phyloP scores from a whole-genome alignment of 2,797 vertebrate species.

The Alosa sapidissima region DNA sequence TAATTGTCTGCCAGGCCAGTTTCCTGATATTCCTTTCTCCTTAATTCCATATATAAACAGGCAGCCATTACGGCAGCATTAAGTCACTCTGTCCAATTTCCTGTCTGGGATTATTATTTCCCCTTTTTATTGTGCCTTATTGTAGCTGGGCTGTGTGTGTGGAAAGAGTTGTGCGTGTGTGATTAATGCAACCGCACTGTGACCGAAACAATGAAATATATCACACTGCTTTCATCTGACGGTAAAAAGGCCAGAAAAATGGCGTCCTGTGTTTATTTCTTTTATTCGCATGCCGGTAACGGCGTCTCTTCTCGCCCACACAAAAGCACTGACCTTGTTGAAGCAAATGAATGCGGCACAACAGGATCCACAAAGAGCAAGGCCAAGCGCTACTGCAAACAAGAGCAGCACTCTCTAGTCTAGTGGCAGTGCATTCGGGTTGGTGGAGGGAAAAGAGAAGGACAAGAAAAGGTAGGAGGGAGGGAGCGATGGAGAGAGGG shows the following conservation, averaged over 20 bases:
- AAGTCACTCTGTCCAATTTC: conserved; percentile 23
- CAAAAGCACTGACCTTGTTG: not conserved
- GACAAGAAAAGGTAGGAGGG: conserved; percentile 24
- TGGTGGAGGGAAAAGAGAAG: conserved; percentile 17
- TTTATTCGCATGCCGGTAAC: not conserved
- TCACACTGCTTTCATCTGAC: not conserved
- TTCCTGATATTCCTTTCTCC: not conserved
- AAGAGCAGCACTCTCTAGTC: not conserved
- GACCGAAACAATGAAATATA: not conserved
- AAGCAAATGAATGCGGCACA: not conserved
- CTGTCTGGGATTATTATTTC: conserved; percentile 10
- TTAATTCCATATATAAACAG: conserved; percentile 7
- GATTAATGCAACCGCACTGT: not conserved
- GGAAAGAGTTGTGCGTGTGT: not conserved
- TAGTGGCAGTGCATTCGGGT: not conserved
- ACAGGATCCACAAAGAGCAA: not conserved
- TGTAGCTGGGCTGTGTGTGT: not conserved
- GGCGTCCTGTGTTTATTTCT: not conserved
- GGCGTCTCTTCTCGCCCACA: not conserved
- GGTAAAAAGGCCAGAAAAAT: too few relatives aligned
- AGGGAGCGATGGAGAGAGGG: conserved; percentile 13
- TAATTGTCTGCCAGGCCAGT: not conserved
- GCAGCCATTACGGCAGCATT: not conserved
- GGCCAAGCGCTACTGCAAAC: not conserved
- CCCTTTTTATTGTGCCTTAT: not conserved